Conservation (phyloP, 53 echinoderm and acorn worm genomes). For the Paracentrotus lividus region DNA sequence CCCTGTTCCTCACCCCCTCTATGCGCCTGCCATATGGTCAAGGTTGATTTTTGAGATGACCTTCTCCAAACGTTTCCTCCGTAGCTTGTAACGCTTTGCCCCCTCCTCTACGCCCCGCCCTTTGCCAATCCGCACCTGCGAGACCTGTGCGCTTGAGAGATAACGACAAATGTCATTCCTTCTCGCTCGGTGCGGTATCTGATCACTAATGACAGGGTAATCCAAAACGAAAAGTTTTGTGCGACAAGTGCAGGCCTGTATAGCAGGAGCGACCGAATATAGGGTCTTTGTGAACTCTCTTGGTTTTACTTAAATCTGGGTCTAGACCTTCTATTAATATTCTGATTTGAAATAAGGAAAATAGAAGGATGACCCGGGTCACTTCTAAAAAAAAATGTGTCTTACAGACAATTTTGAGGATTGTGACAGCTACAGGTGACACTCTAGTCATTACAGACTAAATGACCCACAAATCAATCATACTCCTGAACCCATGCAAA, state of each 20-base stretch:
- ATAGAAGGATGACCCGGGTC: background rate
- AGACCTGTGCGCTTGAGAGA: background rate
- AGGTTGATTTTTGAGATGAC: background rate
- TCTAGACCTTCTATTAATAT: background rate
- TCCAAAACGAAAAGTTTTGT: background rate
- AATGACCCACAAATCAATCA: too few species aligned
- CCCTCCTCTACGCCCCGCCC: background rate
- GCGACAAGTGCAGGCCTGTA: background rate
- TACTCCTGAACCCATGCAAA: too few species aligned
- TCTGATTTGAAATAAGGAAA: background rate
- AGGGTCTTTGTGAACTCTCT: slow-evolving; percentile 14
- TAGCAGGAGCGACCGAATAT: background rate
- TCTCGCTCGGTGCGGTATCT: background rate
- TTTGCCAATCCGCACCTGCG: slow-evolving; percentile 9
- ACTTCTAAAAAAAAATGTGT: background rate
- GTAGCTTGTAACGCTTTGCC: background rate
- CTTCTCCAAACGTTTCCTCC: slow-evolving; percentile 1
- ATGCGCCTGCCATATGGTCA: slow-evolving; percentile 8
- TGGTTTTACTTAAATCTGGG: background rate
- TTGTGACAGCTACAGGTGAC: too few species aligned
- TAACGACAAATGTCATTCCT: slow-evolving; percentile 32
- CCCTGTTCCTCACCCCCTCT: background rate
- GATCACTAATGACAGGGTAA: background rate
- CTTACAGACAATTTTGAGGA: too few species aligned
- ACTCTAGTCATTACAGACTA: too few species aligned